Evolutionary conservation across 2,888 invertebrate species (phyloP).

Genomic region (Dasypogon diadema): DNA sequence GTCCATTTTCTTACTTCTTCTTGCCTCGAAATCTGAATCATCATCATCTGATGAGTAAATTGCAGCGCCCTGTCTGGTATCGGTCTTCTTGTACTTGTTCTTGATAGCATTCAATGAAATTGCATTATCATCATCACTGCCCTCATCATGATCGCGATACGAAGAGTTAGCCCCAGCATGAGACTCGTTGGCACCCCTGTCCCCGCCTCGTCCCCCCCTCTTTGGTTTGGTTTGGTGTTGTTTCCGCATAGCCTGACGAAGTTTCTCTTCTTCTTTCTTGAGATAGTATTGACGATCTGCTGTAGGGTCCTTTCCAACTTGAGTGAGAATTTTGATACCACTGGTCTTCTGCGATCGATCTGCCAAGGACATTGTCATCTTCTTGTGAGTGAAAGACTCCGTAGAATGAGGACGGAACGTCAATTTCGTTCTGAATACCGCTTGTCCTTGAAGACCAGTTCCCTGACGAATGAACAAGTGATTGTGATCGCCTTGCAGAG

Average conservation of each 20-base stretch:
- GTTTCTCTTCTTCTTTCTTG: slow-evolving; percentile 97
- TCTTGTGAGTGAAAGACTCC: slow-evolving; percentile 98
- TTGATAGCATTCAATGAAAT: slow-evolving; percentile 95
- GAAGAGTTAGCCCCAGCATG: slow-evolving; percentile 64
- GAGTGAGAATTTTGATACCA: slow-evolving; percentile 95
- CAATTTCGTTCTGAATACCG: slow-evolving; percentile 95
- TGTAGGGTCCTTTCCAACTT: slow-evolving; percentile 85
- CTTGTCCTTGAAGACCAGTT: slow-evolving; percentile 97
- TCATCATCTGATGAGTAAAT: slow-evolving; percentile 91
- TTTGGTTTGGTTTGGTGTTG: slow-evolving; percentile 71
- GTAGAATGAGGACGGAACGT: slow-evolving; percentile 99
- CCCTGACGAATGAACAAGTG: slow-evolving; percentile 98
- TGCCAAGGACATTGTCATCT: slow-evolving; percentile 98
- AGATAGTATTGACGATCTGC: slow-evolving; percentile 90
- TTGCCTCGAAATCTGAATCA: slow-evolving; percentile 82
- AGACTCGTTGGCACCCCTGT: slow-evolving; percentile 67
- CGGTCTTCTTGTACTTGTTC: slow-evolving; percentile 84
- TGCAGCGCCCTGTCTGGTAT: slow-evolving; percentile 68
- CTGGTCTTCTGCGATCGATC: slow-evolving; percentile 94
- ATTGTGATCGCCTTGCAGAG: slow-evolving; percentile 95
- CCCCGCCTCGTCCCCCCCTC: slow-evolving; percentile 66
- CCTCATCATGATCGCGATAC: slow-evolving; percentile 79
- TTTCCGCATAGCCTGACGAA: slow-evolving; percentile 86
- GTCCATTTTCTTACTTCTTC: slow-evolving; percentile 76
- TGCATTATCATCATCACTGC: slow-evolving; percentile 93